These are phyloP conservation scores for Sebastes goodei DNA, from an alignment of 2,797 vertebrate species.

Conservation along the genomic window DNA sequence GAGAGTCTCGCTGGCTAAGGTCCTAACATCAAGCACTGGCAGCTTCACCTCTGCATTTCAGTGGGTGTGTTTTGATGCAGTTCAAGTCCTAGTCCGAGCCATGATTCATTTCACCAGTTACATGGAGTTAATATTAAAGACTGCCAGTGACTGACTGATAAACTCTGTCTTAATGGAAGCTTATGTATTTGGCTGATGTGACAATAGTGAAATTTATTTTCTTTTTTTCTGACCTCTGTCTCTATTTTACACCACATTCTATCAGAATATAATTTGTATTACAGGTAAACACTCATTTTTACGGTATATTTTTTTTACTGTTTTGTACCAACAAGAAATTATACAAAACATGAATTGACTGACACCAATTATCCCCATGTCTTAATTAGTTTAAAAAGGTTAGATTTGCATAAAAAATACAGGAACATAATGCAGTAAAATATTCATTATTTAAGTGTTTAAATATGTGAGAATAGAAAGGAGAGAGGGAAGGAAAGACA, in stretches of 20 bases:
- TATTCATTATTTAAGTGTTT: neutral
- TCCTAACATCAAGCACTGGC: constrained; percentile 8
- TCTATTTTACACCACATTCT: neutral
- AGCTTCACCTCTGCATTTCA: constrained; percentile 1
- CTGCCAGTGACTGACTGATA: neutral
- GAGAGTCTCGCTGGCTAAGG: neutral
- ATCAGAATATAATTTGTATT: neutral
- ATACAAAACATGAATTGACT: neutral
- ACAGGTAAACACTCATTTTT: neutral
- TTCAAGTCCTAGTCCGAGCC: neutral
- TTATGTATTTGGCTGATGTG: neutral
- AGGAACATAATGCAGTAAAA: too few relatives aligned
- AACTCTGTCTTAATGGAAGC: neutral
- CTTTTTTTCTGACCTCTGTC: neutral
- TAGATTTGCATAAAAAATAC: neutral
- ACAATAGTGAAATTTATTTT: neutral
- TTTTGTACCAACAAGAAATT: neutral
- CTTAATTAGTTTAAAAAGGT: neutral
- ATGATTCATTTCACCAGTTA: constrained; percentile 2
- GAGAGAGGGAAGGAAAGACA: neutral
- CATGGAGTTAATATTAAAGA: neutral
- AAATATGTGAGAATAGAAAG: neutral
- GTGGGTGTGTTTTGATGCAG: constrained; percentile 2
- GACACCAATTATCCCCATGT: too few relatives aligned
- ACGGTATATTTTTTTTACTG: neutral